Base-by-base conservation (phyloP, 2,113 vertebrate genomes). In the Mastomys coucha region DNA sequence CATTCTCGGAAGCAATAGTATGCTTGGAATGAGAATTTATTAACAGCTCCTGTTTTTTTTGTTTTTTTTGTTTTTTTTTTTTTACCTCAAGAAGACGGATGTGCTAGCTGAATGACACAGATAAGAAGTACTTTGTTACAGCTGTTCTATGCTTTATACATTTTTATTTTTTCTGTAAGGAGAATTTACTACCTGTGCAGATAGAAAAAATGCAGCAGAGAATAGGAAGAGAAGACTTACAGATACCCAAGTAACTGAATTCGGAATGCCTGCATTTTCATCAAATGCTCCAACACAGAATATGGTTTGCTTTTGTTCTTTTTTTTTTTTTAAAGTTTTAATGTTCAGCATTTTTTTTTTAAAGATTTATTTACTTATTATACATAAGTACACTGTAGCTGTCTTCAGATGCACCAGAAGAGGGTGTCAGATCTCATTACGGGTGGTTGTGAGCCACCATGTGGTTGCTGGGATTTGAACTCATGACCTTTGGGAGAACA, bases 121-220 rank as follows among this genome's bases (percentile, higher is more conserved):
- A 89, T 87, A 69, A 88, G 81, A 95, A 82, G 39, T 97, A 92
- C 45, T 95, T 91, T 91, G 14, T 90, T 82, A 16, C 5, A 88
- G 73, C 45, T 84, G 14, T 60, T 84, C 9, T 28, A 42, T 89
- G 49, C n/a, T 93, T 2, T 69, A 26, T 93, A 75, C 39, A 51
- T 90, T n/a, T n/a, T 82, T 42, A 42, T 42, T 78, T 26, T 76
- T 96, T 67, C 33, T 75, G 26, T 80, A 73, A 88, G 9, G 51
- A 91, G 26, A 58, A 45, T 93, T 53, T 16, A 49, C 24, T 33
- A 56, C 70, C 14, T 31, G 13, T 81, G 22, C 24, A 91, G 87
- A 39, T 65, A 69, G 93, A 94, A 81, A 81, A 42, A 45, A n/a
- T 60, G 67, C 31, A 69, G 36, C 56, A 14, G 39, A 91, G 42